These are phyloP conservation scores for Rhagium mordax DNA, from an alignment of 2,888 invertebrate species.

Conservation along the genomic window DNA sequence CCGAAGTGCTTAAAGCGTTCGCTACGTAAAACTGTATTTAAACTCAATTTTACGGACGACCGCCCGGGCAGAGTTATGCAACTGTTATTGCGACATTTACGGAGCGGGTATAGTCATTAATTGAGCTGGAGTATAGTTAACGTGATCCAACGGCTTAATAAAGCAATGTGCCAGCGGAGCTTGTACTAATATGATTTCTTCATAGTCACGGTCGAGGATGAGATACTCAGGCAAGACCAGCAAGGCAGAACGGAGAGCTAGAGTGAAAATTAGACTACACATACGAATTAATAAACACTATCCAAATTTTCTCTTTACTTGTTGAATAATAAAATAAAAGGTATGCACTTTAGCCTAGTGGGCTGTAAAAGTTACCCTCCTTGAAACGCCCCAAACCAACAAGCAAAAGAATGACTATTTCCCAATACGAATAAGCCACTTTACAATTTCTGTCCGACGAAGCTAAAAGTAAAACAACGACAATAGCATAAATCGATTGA, in stretches of 20 bases:
- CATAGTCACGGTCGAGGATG: not conserved
- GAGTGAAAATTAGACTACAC: too few species aligned
- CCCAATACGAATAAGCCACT: not conserved
- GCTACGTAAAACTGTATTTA: not conserved
- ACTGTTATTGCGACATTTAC: not conserved
- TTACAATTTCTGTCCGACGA: not conserved
- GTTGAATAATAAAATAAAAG: too few species aligned
- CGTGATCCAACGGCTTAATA: not conserved
- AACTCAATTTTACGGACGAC: constrained; percentile 5
- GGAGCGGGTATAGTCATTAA: not conserved
- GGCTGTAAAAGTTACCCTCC: too few species aligned
- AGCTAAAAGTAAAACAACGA: not conserved
- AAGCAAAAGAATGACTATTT: not conserved
- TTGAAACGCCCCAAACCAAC: not conserved
- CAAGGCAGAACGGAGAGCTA: too few species aligned
- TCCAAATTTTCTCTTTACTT: too few species aligned
- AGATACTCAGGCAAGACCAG: not conserved
- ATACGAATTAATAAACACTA: too few species aligned
- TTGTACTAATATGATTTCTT: not conserved
- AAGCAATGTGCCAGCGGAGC: not conserved
- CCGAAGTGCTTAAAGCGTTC: not conserved
- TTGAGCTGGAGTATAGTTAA: not conserved
- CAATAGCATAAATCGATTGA: not conserved
- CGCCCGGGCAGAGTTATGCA: not conserved
- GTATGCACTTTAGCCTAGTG: too few species aligned